Base-by-base conservation (phyloP, 2,888 invertebrate species). In the Drosophila koepferae region DNA sequence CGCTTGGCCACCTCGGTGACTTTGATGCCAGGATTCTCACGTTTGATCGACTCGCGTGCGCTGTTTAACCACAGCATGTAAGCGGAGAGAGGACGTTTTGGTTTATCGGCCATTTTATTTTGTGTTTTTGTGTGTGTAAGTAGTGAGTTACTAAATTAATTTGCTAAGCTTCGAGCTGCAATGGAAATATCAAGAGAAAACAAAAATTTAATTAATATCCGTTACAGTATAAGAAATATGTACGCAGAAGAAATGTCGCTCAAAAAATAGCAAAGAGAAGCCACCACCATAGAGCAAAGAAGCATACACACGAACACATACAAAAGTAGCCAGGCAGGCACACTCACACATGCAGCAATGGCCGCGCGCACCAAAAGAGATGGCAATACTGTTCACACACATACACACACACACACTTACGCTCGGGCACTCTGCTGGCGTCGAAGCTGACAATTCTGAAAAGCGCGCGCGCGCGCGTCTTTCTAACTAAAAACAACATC, bases 1-100 rank as follows among this genome's bases (percentile, higher is more conserved):
- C 97, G 98, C 94, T 98, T 99, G 48, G 98, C 96, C 72, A 99
- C 96, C 91, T 99, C 99, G 10, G 98, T 97, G 34, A 99, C 96
- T 91, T 96, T 96, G 76, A 98, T 96, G 74, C 98, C 98, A 36
- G 99, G 98, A 94, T 97, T 95, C 59, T 98, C 97, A 41, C 96
- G 94, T 93, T 99, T 99, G 80, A 99, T 97, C 81, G 95, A 94
- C 88, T 98, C 97, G 82, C 99, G 95, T 72, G 95, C 96, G 82
- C 97, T 97, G 92, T 97, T 98, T 81, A 99, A 94, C 98, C 98
- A 99, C 81, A 99, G 93, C 96, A 99, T 98, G 93, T 98, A 99
- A 3, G 98, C 98, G 56, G 98, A 96, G 91, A 96, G 95, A 44
- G 99, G 97, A 91, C 98, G 95, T 94, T 99, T 99, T 55, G 99